Conservation (phyloP, 2,113 vertebrate genomes). For the Maylandia zebra region DNA sequence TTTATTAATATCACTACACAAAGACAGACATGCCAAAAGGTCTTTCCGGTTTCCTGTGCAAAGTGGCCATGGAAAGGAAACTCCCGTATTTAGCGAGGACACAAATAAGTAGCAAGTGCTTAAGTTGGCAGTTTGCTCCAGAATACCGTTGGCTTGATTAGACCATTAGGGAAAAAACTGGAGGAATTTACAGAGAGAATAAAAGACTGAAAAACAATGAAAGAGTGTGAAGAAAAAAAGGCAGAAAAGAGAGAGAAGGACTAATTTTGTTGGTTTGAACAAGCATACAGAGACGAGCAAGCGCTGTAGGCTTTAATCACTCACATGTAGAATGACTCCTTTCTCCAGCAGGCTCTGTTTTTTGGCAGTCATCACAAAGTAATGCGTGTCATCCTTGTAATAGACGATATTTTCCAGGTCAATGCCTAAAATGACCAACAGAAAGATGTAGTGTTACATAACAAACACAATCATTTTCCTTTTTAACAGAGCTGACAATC, state of each 20-base stretch:
- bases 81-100: background rate
- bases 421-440: constrained; percentile 73
- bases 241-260: background rate
- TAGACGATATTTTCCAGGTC: constrained; percentile 99
- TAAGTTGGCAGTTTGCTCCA: constrained; percentile 13
- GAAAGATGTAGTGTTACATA: constrained; percentile 2
- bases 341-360: constrained; percentile 97
- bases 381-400: constrained; percentile 99
- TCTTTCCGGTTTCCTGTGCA: constrained; percentile 44
- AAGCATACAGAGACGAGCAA: background rate
- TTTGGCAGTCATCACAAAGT: constrained; percentile 99
- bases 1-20: background rate
- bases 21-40: background rate
- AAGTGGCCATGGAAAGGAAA: constrained; percentile 16
- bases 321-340: constrained; percentile 93
- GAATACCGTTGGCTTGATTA: constrained; percentile 19
- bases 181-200: background rate
- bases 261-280: background rate
- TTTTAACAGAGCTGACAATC: background rate
- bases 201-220: background rate
- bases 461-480: background rate
- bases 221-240: background rate
- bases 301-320: constrained; percentile 57
- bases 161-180: constrained; percentile 12
- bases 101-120: constrained; percentile 10